A percentile compares a stretch with the other conserved stretches of the same genome.
phyloP scores from a whole-genome alignment of 2,797 vertebrate species.

The Bradypodion ventrale region DNA sequence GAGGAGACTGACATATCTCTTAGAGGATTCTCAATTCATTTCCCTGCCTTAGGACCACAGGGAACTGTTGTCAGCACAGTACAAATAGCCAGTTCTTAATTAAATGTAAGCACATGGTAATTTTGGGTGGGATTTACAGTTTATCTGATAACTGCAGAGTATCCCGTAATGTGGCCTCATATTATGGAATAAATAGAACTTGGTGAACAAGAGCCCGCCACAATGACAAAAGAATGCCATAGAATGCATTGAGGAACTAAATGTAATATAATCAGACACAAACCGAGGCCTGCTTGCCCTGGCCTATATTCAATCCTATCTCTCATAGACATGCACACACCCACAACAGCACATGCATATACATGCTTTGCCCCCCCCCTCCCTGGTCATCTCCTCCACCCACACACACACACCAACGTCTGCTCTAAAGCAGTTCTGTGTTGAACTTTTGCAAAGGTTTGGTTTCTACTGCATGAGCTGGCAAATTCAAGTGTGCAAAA shows the following conservation, averaged over 20 bases:
- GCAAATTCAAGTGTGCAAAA: no score
- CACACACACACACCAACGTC: no score
- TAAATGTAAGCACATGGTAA: conserved; percentile 77
- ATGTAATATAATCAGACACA: conserved; percentile 24
- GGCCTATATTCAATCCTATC: neutral
- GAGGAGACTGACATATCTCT: conserved; percentile 75
- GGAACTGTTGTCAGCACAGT: conserved; percentile 65
- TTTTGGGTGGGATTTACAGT: conserved; percentile 73
- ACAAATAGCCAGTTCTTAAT: conserved; percentile 77
- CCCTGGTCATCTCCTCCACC: neutral
- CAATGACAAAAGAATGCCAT: conserved; percentile 40
- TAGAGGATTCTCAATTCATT: conserved; percentile 70
- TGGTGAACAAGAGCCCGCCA: conserved; percentile 45
- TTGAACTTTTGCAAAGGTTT: neutral
- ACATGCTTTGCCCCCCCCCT: neutral
- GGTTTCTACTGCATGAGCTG: neutral
- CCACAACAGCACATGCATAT: no score
- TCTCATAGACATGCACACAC: neutral
- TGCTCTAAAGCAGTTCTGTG: neutral
- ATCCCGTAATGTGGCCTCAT: conserved; percentile 42
- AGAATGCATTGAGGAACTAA: neutral
- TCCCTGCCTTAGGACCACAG: conserved; percentile 60
- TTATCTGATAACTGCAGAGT: conserved; percentile 74
- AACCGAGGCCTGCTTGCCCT: conserved; percentile 25
- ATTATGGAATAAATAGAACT: conserved; percentile 42